A percentile compares a stretch with the other conserved stretches of the same genome.
Conservation (phyloP, 2,888 invertebrate genomes). For the Drosophila flavopinicola region DNA sequence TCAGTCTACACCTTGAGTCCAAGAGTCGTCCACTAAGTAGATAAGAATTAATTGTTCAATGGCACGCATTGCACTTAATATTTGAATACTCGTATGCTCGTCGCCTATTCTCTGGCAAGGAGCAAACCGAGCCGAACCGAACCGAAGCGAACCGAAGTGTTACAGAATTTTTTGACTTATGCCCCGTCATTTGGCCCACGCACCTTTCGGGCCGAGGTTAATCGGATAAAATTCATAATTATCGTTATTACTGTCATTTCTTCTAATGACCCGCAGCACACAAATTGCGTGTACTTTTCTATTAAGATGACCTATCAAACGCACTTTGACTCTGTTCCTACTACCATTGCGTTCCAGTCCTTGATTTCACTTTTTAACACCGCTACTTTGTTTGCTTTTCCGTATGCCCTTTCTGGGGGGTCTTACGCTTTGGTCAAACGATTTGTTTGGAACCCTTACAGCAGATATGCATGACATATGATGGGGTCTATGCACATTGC, state of each 20-base stretch:
- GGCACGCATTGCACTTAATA: slow-evolving; percentile 81
- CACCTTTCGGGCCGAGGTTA: slow-evolving; percentile 62
- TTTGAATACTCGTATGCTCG: slow-evolving; percentile 54
- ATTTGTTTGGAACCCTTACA: neutral
- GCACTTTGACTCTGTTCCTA: slow-evolving; percentile 64
- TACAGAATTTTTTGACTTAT: slow-evolving; percentile 57
- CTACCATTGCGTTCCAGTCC: slow-evolving; percentile 19
- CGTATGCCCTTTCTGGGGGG: slow-evolving; percentile 3
- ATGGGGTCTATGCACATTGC: no score
- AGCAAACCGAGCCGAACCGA: no score
- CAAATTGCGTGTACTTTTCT: slow-evolving; percentile 81
- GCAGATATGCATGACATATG: no score
- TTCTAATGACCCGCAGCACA: slow-evolving; percentile 67
- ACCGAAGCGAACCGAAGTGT: slow-evolving; percentile 27
- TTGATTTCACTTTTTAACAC: slow-evolving; percentile 45
- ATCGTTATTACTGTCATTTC: slow-evolving; percentile 84
- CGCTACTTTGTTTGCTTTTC: slow-evolving; percentile 27
- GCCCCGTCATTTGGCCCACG: slow-evolving; percentile 53
- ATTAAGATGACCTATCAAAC: slow-evolving; percentile 82
- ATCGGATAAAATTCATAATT: slow-evolving; percentile 85
- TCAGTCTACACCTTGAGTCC: no score
- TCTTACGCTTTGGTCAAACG: neutral
- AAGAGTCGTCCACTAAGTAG: slow-evolving; percentile 63
- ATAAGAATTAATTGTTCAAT: slow-evolving; percentile 82
- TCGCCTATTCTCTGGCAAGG: neutral